Evolutionary conservation across 2,113 vertebrate genomes (phyloP), one percentile per base, ranked within the genome.

Genomic region (Pteropus alecto): DNA sequence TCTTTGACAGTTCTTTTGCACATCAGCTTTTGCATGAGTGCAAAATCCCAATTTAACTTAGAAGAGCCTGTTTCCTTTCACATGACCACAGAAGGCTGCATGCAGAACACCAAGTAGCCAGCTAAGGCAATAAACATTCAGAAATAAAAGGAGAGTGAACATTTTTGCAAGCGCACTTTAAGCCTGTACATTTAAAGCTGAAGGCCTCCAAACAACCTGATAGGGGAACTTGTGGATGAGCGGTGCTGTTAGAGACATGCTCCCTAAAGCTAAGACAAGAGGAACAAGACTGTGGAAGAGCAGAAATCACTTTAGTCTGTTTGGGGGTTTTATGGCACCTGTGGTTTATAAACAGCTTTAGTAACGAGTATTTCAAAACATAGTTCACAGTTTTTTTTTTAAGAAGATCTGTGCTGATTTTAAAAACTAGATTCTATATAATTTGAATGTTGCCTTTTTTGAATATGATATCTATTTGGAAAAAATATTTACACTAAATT

Each of bases 291-390:
- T 92, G 90, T 98, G 98, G 98, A 98, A 98, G 98, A 98, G 97
- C 97, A 98, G 98, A 98, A 98, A 60, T 97, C 97, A 98, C 97
- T 98, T 98, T 95, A 98, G 98, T 98, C 98, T 98, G 96, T 98
- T 97, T 98, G 98, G 98, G 99, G 98, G 98, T 99, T 98, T 99
- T 99, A 99, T 99, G 99, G 99, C 99, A 99, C 99, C 99, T 99
- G 99, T 99, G 99, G 99, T 99, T 99, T 99, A 99, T 99, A 99
- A 99, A 99, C 98, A 99, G 99, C 99, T 99, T 98, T 99, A 99
- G 98, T 98, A 99, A 99, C 98, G 98, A 99, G 98, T 98, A 99
- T 99, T 99, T 99, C 99, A 99, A 99, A 99, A 99, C 98, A 99
- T 98, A 99, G 98, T 99, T 99, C 99, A 99, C 99, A 99, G 99